Percentiles rank a stretch among this genome's conserved stretches.
These are phyloP conservation scores for Clarias macrocephalus DNA, from an alignment of 2,113 vertebrate genomes.

Conservation along the genomic window DNA sequence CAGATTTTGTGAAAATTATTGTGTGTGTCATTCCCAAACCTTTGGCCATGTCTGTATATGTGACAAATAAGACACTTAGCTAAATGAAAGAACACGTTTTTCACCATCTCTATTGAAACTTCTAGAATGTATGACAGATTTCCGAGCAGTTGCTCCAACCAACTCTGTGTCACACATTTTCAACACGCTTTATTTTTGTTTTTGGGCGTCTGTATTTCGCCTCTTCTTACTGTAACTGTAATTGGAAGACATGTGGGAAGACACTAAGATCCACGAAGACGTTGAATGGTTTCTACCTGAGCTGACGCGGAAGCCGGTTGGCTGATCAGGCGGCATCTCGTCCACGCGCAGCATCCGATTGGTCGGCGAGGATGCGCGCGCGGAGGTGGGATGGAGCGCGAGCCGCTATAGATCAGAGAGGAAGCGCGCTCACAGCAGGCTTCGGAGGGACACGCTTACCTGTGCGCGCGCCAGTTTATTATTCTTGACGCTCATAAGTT, in stretches of 20 bases:
- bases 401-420: constrained; percentile 28
- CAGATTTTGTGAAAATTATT: no score
- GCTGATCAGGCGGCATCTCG: background rate
- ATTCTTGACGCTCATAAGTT: background rate
- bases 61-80: no score
- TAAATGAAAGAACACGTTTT: background rate
- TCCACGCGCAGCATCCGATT: background rate
- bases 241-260: no score
- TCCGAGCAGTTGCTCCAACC: background rate
- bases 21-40: no score
- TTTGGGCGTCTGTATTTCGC: background rate
- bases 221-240: no score
- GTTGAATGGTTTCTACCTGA: background rate
- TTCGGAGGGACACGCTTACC: background rate
- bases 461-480: background rate
- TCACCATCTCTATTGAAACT: background rate
- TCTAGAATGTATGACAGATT: background rate
- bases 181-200: background rate
- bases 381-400: constrained; percentile 37
- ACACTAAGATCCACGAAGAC: background rate
- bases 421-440: background rate
- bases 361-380: constrained; percentile 12
- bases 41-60: no score
- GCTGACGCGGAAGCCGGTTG: constrained; percentile 37
- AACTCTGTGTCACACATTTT: background rate